A percentile compares a stretch with the other conserved stretches of the same genome.
Evolutionary conservation across 2,888 invertebrate genomes (phyloP).

Genomic region (Cheilosia vernalis): DNA sequence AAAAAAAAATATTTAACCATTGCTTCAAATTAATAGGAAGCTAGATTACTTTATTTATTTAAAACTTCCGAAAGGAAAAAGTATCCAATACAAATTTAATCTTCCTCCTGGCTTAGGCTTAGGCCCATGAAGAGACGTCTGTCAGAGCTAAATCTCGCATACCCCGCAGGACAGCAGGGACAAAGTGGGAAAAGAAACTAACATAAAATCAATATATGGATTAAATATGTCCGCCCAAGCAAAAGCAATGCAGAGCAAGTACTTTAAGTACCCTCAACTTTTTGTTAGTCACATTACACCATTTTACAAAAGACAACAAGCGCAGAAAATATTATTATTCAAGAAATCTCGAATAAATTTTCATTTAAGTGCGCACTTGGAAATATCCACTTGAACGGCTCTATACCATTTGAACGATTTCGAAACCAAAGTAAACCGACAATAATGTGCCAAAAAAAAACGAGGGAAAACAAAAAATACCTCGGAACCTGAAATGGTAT

Average conservation of each 20-base stretch:
- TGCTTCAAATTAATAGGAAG: too few species aligned
- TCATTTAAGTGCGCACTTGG: constrained; percentile 58
- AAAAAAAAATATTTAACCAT: not conserved
- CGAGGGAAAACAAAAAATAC: not conserved
- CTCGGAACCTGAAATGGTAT: constrained; percentile 30
- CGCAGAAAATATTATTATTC: constrained; percentile 53
- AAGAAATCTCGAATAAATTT: constrained; percentile 69
- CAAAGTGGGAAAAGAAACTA: too few species aligned
- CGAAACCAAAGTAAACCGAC: constrained; percentile 51
- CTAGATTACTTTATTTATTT: too few species aligned
- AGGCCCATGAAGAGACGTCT: too few species aligned
- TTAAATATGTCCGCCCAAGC: not conserved
- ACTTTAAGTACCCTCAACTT: constrained; percentile 22
- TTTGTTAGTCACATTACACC: constrained; percentile 33
- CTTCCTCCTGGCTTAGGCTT: too few species aligned
- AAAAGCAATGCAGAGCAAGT: not conserved
- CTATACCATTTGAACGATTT: constrained; percentile 55
- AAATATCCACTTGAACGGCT: constrained; percentile 51
- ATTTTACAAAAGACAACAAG: constrained; percentile 46
- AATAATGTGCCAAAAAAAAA: constrained; percentile 35
- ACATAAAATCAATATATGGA: not conserved
- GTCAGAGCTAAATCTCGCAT: too few species aligned
- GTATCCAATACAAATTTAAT: too few species aligned
- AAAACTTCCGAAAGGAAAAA: too few species aligned
- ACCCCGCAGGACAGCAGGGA: too few species aligned